Percentiles rank a stretch among this genome's conserved stretches.
phyloP scores from a whole-genome alignment of 2,797 vertebrate species.

The Pseudotriccus pelzelni region DNA sequence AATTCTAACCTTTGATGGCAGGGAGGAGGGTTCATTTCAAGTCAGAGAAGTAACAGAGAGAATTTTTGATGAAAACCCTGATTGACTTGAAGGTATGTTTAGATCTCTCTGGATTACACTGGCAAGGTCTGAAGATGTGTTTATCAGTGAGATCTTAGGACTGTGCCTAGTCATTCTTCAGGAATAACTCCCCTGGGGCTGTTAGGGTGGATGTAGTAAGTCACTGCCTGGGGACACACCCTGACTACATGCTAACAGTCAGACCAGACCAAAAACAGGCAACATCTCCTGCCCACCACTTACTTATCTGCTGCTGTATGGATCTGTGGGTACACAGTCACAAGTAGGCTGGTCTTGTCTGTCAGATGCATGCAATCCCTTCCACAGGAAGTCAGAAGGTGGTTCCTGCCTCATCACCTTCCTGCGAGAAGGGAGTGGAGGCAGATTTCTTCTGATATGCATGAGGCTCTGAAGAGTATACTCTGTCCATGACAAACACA shows the following conservation, averaged over 20 bases:
- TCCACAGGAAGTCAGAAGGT: not conserved
- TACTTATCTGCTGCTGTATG: not conserved
- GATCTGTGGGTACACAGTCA: not conserved
- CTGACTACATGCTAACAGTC: not conserved
- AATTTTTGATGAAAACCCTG: slow-evolving; percentile 50
- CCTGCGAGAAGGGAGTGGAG: not conserved
- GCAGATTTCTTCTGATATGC: not conserved
- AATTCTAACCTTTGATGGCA: slow-evolving; percentile 18
- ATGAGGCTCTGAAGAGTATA: not conserved
- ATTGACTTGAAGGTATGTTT: not conserved
- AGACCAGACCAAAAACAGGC: not conserved
- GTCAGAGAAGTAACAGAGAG: not conserved
- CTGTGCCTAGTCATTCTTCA: not conserved
- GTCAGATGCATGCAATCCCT: not conserved
- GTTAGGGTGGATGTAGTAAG: not conserved
- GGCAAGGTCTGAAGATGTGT: not conserved
- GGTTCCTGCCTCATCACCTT: not conserved
- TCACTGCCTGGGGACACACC: not conserved
- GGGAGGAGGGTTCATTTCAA: not conserved
- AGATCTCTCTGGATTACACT: not conserved
- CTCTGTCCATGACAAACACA: not conserved
- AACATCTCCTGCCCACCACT: not conserved
- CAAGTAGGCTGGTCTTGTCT: not conserved
- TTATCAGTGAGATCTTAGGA: not conserved
- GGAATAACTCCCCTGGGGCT: not conserved